phyloP scores from a whole-genome alignment of 30 jellyfish, hydroid and myxozoan species.

The Aurelia aurita region DNA sequence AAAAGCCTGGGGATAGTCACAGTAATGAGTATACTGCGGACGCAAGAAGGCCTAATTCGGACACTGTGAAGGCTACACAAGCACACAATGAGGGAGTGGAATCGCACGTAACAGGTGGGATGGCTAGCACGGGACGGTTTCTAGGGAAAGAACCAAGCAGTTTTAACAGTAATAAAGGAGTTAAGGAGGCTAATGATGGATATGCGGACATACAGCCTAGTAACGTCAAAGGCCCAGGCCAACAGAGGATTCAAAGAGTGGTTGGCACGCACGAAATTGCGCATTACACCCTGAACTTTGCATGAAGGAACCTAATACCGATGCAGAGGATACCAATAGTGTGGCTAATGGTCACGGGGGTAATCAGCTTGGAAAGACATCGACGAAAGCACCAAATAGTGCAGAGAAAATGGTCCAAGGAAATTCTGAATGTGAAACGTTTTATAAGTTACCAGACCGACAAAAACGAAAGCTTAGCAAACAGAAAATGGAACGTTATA shows the following conservation, averaged over 20 bases:
- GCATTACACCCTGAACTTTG: constrained; percentile 31
- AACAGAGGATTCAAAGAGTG: constrained; percentile 15
- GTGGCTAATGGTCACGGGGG: neutral
- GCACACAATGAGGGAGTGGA: neutral
- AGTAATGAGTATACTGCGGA: neutral
- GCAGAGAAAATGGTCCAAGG: neutral
- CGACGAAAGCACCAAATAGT: neutral
- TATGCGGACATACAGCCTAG: neutral
- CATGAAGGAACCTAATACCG: neutral
- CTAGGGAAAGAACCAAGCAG: neutral
- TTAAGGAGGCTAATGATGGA: neutral
- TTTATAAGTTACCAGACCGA: constrained; percentile 47
- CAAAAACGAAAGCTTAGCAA: constrained; percentile 30
- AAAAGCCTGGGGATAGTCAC: neutral
- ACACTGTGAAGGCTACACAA: neutral
- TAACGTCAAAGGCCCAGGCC: neutral
- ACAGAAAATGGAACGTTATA: constrained; percentile 9
- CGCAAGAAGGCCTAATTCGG: neutral
- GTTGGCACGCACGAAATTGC: constrained; percentile 37
- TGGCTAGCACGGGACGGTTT: too few species aligned
- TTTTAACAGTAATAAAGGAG: neutral
- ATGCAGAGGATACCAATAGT: neutral
- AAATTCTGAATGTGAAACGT: constrained; percentile 37
- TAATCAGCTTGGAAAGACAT: neutral
- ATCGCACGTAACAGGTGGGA: too few species aligned